Conservation (phyloP, 2,888 invertebrate species). For the Crematogaster levior region DNA sequence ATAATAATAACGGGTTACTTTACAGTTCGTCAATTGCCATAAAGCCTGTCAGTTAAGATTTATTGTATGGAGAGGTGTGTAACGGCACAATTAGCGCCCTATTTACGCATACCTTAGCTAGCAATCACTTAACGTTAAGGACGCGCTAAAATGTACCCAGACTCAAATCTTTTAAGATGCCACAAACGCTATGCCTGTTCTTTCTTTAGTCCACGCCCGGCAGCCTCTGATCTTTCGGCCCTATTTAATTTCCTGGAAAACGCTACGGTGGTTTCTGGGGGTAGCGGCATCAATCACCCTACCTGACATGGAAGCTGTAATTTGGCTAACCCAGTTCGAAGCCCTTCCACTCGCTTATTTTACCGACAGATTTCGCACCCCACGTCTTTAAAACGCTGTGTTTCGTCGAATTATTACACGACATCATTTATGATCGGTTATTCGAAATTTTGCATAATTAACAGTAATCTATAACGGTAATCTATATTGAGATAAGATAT, state of each 20-base stretch:
- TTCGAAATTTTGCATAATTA: conserved; percentile 67
- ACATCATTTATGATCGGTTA: conserved; percentile 78
- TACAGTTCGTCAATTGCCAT: conserved; percentile 30
- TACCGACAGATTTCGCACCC: conserved; percentile 72
- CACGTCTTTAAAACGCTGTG: conserved; percentile 43
- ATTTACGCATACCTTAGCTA: conserved; percentile 70
- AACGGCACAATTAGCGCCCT: conserved; percentile 72
- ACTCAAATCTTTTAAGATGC: conserved; percentile 57
- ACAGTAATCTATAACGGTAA: not conserved
- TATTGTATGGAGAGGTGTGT: conserved; percentile 50
- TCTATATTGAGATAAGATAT: not conserved
- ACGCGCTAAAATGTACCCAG: conserved; percentile 62
- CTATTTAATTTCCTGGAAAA: conserved; percentile 84
- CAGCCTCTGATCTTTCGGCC: conserved; percentile 71
- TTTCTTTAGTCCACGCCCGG: conserved; percentile 35
- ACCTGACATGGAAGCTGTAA: conserved; percentile 85
- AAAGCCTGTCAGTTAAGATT: conserved; percentile 70
- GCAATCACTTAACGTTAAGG: conserved; percentile 68
- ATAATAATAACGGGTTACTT: not conserved
- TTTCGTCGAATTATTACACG: conserved; percentile 74
- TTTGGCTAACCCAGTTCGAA: conserved; percentile 82
- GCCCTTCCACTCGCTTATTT: conserved; percentile 64
- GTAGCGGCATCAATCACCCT: conserved; percentile 83
- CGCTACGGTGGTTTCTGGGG: conserved; percentile 74
- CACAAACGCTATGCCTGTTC: conserved; percentile 35